These are phyloP conservation scores for Phaetusa simplex DNA, from an alignment of 2,113 vertebrate species.

Conservation along the genomic window DNA sequence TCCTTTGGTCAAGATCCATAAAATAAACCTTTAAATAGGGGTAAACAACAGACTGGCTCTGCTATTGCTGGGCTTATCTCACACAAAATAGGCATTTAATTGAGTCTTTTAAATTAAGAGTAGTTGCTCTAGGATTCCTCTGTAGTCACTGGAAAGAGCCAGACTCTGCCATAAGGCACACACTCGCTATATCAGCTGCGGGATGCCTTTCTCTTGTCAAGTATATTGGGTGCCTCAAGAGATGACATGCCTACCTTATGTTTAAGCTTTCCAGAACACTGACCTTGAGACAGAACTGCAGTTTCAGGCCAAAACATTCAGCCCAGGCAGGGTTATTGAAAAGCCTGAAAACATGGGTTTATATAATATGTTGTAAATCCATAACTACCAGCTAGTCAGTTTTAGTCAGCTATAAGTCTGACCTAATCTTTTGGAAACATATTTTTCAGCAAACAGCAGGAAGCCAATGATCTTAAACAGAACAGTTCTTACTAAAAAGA, in stretches of 20 bases:
- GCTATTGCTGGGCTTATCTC: background rate
- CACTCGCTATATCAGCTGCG: background rate
- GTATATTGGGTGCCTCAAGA: background rate
- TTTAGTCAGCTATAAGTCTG: background rate
- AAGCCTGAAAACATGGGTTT: background rate
- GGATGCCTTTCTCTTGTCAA: background rate
- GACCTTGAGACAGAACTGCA: background rate
- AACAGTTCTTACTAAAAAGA: background rate
- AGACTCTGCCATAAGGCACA: background rate
- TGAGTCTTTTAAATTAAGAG: background rate
- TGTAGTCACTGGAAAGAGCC: background rate
- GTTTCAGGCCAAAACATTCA: background rate
- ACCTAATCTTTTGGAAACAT: background rate
- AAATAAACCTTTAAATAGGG: background rate
- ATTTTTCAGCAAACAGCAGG: background rate
- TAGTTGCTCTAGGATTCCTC: background rate
- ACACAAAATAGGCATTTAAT: background rate
- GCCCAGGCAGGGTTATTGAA: background rate
- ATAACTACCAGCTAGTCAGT: background rate
- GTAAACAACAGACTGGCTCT: background rate
- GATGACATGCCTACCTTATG: background rate
- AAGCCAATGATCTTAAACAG: background rate
- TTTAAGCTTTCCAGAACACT: conserved; percentile 28
- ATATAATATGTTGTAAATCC: background rate
- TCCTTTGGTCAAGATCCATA: background rate